Evolutionary conservation across 2,113 vertebrate species (phyloP), one percentile per base, ranked within the genome.

Genomic region (Manacus vitellinus): DNA sequence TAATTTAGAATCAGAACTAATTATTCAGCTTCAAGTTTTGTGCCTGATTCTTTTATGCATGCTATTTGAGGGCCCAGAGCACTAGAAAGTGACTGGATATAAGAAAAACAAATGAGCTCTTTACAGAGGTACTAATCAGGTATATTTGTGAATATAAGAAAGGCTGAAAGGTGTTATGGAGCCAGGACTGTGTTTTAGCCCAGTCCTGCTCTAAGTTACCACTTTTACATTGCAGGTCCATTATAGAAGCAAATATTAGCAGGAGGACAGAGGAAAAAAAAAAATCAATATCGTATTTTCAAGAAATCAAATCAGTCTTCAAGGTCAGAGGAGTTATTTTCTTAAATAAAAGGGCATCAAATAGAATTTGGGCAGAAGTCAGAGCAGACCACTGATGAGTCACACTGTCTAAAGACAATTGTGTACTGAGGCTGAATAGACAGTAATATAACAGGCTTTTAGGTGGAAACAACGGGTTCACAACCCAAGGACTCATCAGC

Each of bases 301-400:
- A 85, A 89, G 66, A 84, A 87, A 91, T 68, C 23, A 78, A 68
- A 95, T 84, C 31, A 56, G 15, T 76, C 49, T 75, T 91, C 89
- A 94, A 72, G 51, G 24, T 46, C 82, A 75, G 52, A 81, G 17
- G 73, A 81, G 20, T 54, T 78, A 41, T 63, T 68, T 81, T 91
- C 61, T 89, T 91, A 81, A 95, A 73, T 71, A 84, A 84, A 91
- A 92, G 39, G 39, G 81, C 52, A 84, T 8, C 16, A 83, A 62
- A 71, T 15, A 68, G 30, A 82, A 81, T 94, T 84, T 87, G 43
- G 10, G 33, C 35, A 52, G 41, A 79, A 91, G 33, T 71, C 30
- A 65, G 47, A 63, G 56, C 33, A 75, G 35, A 43, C 10, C 31
- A 43, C 31, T 61, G 47, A 47, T 87, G 80, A 96, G 56, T 95